These are phyloP conservation scores for Temnothorax longispinosus DNA, from an alignment of 1,140 invertebrate species.

Conservation along the genomic window DNA sequence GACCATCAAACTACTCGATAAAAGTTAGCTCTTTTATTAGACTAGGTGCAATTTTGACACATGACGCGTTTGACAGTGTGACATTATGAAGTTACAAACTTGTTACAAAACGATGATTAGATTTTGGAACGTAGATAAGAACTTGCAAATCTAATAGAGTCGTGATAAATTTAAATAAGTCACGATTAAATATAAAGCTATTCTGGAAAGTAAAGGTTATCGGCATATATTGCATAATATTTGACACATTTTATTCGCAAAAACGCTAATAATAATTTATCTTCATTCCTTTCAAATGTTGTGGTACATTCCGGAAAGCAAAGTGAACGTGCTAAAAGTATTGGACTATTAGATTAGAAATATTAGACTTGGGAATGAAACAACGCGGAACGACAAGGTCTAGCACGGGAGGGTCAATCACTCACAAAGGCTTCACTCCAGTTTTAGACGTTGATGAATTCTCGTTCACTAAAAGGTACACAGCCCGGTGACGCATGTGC, in stretches of 20 bases:
- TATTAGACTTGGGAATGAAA: slow-evolving; percentile 49
- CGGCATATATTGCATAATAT: background rate
- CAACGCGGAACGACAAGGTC: slow-evolving; percentile 44
- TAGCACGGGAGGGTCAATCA: slow-evolving; percentile 53
- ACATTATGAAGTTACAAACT: background rate
- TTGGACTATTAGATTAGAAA: slow-evolving; percentile 30
- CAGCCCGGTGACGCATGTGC: slow-evolving; percentile 22
- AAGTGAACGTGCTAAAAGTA: background rate
- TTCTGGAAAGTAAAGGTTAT: background rate
- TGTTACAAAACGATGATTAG: slow-evolving; percentile 1
- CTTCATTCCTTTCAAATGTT: background rate
- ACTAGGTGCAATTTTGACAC: background rate
- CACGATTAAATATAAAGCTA: background rate
- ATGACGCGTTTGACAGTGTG: background rate
- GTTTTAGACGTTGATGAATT: slow-evolving; percentile 73
- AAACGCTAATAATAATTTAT: slow-evolving; percentile 1
- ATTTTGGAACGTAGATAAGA: background rate
- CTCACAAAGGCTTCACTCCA: slow-evolving; percentile 56
- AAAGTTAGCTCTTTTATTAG: slow-evolving; percentile 8
- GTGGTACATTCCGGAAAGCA: background rate
- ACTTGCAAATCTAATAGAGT: background rate
- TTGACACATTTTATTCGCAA: background rate
- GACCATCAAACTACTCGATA: background rate
- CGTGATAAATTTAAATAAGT: background rate
- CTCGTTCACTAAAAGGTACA: slow-evolving; percentile 61